Base-by-base conservation (phyloP, 2,113 vertebrate genomes). In the Natator depressus region DNA sequence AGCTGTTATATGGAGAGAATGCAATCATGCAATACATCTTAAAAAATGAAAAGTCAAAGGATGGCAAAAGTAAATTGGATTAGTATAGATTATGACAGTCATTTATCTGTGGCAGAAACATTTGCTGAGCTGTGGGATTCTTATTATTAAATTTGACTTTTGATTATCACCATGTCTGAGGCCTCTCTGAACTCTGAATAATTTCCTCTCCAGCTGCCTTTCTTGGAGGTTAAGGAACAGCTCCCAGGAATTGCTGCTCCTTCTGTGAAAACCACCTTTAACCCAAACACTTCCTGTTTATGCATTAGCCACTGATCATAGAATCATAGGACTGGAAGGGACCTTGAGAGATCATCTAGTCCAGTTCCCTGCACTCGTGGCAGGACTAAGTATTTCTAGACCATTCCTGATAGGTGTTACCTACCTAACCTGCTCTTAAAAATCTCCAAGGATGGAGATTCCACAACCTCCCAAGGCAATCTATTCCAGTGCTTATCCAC, bases 121-220 rank as follows among this genome's bases (percentile, higher is more conserved):
- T 62, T 47, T 0, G 0, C 76, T 81, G 84, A 92, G 75, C 20
- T 93, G 85, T 22, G 24, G 35, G 46, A 49, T 91, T 95, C 94
- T 92, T 42, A 82, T 93, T 76, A 96, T 93, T 47, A 91, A 79
- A 87, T 86, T 95, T 75, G 91, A 92, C 84, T 93, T 88, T 47
- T 81, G 65, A 12, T 87, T 79, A 90, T 91, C 31, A 88, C 82
- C 9, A 5, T 6, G 54, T 57, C 54, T 51, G 19, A 25, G 6
- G 46, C 82, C 29, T 80, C 82, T 72, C 62, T 85, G 35, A 38
- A 42, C 35, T 88, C 59, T 90, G 47, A 89, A 84, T 76, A 91
- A 80, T 69, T 19, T 93, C 72, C 84, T 76, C 24, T 7, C 42
- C 38, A 89, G 69, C 76, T 93, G 47, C 11, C 93, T 90, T 54